These are phyloP conservation scores for Orcinus orca DNA, from an alignment of 2,113 vertebrate genomes.

Conservation along the genomic window DNA sequence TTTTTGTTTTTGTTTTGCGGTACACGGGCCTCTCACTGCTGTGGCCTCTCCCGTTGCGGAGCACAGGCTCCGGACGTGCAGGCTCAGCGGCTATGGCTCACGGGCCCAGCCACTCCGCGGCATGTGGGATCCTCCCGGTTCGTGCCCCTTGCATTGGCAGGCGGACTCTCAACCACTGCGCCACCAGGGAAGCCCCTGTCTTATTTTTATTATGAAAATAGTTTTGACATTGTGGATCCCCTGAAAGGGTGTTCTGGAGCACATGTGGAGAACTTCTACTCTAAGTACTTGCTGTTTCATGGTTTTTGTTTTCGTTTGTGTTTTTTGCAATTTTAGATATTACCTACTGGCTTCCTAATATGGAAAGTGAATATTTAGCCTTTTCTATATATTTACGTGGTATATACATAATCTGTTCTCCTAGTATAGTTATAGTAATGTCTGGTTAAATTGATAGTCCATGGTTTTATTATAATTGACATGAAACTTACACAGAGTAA, in stretches of 20 bases:
- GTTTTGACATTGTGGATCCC: background rate
- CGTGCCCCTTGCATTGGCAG: too few species aligned
- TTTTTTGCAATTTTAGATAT: background rate
- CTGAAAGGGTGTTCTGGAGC: background rate
- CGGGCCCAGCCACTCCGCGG: too few species aligned
- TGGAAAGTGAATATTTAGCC: background rate
- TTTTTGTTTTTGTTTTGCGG: too few species aligned
- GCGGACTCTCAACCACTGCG: too few species aligned
- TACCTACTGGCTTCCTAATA: background rate
- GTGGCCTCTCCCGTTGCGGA: too few species aligned
- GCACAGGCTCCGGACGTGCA: too few species aligned
- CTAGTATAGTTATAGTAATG: background rate
- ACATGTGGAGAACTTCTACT: background rate
- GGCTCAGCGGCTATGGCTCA: too few species aligned
- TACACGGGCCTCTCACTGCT: too few species aligned
- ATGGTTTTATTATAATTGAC: background rate
- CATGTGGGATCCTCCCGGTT: too few species aligned
- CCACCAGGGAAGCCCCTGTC: background rate
- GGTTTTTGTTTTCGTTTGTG: background rate
- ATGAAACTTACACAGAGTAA: background rate
- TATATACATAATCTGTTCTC: background rate
- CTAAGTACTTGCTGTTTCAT: background rate
- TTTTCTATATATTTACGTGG: background rate
- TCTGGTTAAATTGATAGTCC: background rate
- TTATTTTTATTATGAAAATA: slow-evolving; percentile 7